Conservation (phyloP, 2,797 vertebrate species). For the Coluber constrictor region DNA sequence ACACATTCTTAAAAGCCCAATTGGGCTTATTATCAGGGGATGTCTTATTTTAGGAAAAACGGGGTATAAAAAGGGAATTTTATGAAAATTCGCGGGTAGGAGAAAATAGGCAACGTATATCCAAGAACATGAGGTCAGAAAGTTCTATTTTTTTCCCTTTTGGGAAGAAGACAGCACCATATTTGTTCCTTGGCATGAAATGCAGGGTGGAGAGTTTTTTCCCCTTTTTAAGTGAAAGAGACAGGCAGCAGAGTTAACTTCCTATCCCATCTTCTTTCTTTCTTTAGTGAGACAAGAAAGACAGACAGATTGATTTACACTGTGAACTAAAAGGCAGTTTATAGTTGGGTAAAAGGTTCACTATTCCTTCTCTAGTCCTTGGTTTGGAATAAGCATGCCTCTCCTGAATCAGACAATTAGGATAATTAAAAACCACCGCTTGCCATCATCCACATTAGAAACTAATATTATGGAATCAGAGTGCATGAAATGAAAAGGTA, state of each 20-base stretch:
- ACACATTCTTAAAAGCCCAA: too few relatives aligned
- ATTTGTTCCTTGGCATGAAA: background rate
- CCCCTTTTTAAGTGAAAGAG: background rate
- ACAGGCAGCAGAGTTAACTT: background rate
- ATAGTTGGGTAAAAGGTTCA: background rate
- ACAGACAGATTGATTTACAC: background rate
- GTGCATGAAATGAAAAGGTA: background rate
- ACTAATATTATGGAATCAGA: background rate
- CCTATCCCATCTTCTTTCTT: background rate
- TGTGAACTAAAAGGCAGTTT: background rate
- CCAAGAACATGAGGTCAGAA: background rate
- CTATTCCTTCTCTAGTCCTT: background rate
- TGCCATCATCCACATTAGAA: background rate
- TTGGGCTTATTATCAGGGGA: too few relatives aligned
- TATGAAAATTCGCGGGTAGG: background rate
- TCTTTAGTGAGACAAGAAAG: background rate
- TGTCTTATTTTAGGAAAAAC: too few relatives aligned
- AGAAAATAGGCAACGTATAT: background rate
- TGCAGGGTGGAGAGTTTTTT: background rate
- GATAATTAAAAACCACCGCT: background rate
- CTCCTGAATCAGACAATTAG: background rate
- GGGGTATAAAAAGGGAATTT: background rate
- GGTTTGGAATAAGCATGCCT: background rate
- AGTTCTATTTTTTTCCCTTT: background rate
- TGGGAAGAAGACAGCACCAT: background rate